A percentile compares a stretch with the other conserved stretches of the same genome.
phyloP scores from a whole-genome alignment of 1,140 invertebrate species.

The Drosophila bocki region DNA sequence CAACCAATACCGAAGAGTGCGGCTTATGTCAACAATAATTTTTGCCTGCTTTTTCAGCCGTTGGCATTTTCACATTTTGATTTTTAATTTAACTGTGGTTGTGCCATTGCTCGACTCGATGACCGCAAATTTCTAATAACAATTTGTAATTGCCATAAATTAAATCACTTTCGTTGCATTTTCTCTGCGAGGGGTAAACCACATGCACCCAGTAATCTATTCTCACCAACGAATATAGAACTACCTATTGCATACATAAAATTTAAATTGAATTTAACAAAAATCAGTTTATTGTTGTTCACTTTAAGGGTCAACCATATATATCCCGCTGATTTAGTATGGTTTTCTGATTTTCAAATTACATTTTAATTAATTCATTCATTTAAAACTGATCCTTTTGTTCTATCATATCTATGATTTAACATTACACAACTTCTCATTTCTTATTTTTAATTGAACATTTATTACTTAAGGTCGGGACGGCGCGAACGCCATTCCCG shows the following conservation, averaged over 20 bases:
- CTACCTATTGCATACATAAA: neutral
- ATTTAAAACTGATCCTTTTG: neutral
- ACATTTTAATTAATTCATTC: neutral
- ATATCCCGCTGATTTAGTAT: slow-evolving; percentile 3
- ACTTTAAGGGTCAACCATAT: slow-evolving; percentile 6
- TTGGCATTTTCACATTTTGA: slow-evolving; percentile 51
- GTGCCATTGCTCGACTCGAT: slow-evolving; percentile 11
- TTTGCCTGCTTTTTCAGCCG: slow-evolving; percentile 41
- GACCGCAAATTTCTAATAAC: slow-evolving; percentile 55
- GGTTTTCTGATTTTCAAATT: neutral
- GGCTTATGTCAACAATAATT: slow-evolving; percentile 56
- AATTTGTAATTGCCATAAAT: slow-evolving; percentile 53
- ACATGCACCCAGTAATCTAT: slow-evolving; percentile 4
- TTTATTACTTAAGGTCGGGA: slow-evolving; percentile 67
- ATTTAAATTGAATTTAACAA: slow-evolving; percentile 7
- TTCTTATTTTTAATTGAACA: neutral
- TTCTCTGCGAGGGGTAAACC: neutral
- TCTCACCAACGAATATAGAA: slow-evolving; percentile 8
- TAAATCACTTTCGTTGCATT: slow-evolving; percentile 29
- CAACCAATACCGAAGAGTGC: slow-evolving; percentile 8
- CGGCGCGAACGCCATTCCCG: slow-evolving; percentile 85
- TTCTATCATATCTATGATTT: no score
- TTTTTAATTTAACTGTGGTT: slow-evolving; percentile 59
- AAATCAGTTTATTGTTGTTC: slow-evolving; percentile 8
- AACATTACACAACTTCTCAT: no score